These are phyloP conservation scores for Archegozetes longisetosus DNA, from an alignment of 1,140 invertebrate species.

Conservation along the genomic window DNA sequence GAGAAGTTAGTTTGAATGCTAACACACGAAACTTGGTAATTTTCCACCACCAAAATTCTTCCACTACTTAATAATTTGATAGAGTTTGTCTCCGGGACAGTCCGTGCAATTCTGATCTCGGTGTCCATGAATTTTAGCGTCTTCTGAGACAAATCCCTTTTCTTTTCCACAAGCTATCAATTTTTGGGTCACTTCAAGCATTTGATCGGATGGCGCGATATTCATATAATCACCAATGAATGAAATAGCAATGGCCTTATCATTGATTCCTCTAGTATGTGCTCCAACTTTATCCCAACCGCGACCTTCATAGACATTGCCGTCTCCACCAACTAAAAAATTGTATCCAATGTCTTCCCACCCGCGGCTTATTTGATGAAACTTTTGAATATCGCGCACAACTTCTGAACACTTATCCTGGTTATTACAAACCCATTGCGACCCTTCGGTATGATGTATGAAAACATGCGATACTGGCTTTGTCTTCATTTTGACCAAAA, in stretches of 20 bases:
- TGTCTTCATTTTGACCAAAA: background rate
- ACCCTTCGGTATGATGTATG: constrained; percentile 27
- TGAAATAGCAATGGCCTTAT: constrained; percentile 22
- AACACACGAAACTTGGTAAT: background rate
- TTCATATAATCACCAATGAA: constrained; percentile 23
- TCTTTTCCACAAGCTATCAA: constrained; percentile 10
- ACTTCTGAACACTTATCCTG: constrained; percentile 17
- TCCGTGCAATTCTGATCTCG: constrained; percentile 19
- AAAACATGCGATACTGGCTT: constrained; percentile 52
- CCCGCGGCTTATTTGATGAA: constrained; percentile 22
- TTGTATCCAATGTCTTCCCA: constrained; percentile 22
- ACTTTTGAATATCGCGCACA: constrained; percentile 25
- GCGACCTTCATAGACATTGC: constrained; percentile 31
- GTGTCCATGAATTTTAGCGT: constrained; percentile 15
- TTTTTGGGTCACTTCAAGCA: constrained; percentile 11
- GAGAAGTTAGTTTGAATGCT: too few species aligned
- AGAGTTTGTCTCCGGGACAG: constrained; percentile 17
- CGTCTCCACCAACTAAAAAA: constrained; percentile 29
- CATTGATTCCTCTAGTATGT: constrained; percentile 26
- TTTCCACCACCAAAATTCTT: background rate
- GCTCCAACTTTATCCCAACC: constrained; percentile 26
- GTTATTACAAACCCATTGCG: constrained; percentile 17
- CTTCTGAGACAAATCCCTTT: background rate
- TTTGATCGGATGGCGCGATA: background rate
- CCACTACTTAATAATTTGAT: background rate